Evolutionary conservation across 1,140 invertebrate genomes (phyloP).

Genomic region (Drosophila melanica): DNA sequence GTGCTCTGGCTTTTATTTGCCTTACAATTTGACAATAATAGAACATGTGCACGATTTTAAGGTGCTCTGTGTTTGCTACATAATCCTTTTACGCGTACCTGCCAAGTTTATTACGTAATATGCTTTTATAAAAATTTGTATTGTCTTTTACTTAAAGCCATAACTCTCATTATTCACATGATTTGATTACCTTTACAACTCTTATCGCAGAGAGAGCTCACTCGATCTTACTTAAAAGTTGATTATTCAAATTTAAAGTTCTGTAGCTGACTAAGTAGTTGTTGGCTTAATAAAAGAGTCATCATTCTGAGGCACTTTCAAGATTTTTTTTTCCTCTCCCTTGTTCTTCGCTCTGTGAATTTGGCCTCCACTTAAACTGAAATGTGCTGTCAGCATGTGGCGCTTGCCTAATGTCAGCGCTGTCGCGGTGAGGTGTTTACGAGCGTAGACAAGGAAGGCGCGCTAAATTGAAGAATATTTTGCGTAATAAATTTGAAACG

Average conservation of each 20-base stretch:
- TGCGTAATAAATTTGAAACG: slow-evolving; percentile 78
- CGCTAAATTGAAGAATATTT: slow-evolving; percentile 71
- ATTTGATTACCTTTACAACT: no score
- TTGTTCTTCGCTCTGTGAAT: background rate
- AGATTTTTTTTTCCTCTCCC: slow-evolving; percentile 3
- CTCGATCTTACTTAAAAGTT: background rate
- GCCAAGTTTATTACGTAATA: no score
- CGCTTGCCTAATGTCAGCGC: slow-evolving; percentile 29
- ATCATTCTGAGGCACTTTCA: slow-evolving; percentile 2
- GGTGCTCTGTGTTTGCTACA: slow-evolving; percentile 38
- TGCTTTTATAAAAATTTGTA: no score
- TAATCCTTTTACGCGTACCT: background rate
- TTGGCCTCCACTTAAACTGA: slow-evolving; percentile 30
- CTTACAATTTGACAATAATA: slow-evolving; percentile 57
- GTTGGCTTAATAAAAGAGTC: slow-evolving; percentile 31
- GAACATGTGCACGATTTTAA: slow-evolving; percentile 48
- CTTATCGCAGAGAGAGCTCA: background rate
- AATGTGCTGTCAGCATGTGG: slow-evolving; percentile 46
- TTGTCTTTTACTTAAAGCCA: no score
- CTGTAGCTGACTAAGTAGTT: background rate
- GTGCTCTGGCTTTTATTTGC: slow-evolving; percentile 57
- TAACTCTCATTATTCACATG: no score
- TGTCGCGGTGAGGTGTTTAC: slow-evolving; percentile 39
- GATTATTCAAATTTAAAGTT: slow-evolving; percentile 12
- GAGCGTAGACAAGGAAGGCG: slow-evolving; percentile 40